Percentiles rank a stretch among this genome's conserved stretches.
Evolutionary conservation across 1,140 invertebrate species (phyloP).

Genomic region (Centruroides sculpturatus): DNA sequence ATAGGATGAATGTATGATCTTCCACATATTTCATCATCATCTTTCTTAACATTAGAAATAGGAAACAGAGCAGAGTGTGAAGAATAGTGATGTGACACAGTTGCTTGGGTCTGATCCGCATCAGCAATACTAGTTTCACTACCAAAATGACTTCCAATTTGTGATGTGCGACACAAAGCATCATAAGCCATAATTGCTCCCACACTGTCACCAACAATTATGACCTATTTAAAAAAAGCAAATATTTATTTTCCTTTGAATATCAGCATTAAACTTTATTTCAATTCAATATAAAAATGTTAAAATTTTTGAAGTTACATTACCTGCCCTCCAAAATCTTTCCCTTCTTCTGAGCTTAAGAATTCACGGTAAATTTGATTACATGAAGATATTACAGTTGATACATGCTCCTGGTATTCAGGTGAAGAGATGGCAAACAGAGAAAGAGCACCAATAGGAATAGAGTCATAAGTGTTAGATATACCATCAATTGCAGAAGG

Average conservation of each 20-base stretch:
- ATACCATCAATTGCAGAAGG: slow-evolving; percentile 39
- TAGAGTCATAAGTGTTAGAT: slow-evolving; percentile 58
- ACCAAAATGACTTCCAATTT: slow-evolving; percentile 27
- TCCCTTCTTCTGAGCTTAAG: slow-evolving; percentile 74
- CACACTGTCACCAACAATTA: slow-evolving; percentile 55
- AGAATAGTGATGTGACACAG: slow-evolving; percentile 11
- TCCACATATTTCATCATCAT: no score
- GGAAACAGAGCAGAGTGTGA: no score
- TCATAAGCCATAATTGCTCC: slow-evolving; percentile 86
- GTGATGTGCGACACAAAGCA: slow-evolving; percentile 50
- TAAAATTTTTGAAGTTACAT: slow-evolving; percentile 27
- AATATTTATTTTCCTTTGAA: neutral
- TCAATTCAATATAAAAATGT: no score
- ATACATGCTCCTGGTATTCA: slow-evolving; percentile 75
- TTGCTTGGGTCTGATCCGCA: slow-evolving; percentile 21
- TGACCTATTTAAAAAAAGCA: slow-evolving; percentile 36
- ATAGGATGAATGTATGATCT: no score
- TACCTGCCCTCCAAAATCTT: slow-evolving; percentile 75
- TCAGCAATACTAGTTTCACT: slow-evolving; percentile 62
- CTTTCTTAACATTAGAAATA: no score
- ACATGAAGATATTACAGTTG: slow-evolving; percentile 56
- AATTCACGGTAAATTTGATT: slow-evolving; percentile 86
- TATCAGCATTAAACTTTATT: no score
- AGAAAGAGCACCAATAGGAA: slow-evolving; percentile 90
- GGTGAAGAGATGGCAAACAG: slow-evolving; percentile 69